Conservation (phyloP, 2,113 vertebrate genomes). For the Cinclus mexicanus region DNA sequence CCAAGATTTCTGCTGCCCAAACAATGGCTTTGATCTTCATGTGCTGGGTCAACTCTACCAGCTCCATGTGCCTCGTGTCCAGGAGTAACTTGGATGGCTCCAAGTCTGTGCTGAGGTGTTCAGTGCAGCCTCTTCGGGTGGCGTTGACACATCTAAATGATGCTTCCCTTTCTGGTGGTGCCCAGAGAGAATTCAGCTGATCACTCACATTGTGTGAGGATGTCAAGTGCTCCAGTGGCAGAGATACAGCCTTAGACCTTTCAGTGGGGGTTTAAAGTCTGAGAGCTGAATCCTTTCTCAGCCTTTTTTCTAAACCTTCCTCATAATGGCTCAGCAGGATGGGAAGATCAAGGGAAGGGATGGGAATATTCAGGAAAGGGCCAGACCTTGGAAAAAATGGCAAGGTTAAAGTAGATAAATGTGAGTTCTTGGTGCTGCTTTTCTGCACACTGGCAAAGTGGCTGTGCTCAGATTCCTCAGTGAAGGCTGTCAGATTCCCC, state of each 20-base stretch:
- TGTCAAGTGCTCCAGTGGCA: not conserved
- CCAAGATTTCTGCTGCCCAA: not conserved
- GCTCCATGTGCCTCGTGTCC: not conserved
- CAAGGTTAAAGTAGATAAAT: not conserved
- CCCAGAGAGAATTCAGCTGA: not conserved
- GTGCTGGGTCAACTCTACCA: not conserved
- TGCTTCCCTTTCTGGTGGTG: not conserved
- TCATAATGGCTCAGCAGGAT: not conserved
- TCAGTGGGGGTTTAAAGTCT: not conserved
- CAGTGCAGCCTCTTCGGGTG: not conserved
- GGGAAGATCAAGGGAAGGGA: too few relatives aligned
- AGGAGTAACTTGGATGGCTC: not conserved
- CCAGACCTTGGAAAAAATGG: not conserved
- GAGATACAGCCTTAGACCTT: not conserved
- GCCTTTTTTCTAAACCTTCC: not conserved
- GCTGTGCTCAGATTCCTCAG: not conserved
- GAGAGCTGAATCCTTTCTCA: not conserved
- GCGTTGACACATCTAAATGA: not conserved
- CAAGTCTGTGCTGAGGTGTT: not conserved
- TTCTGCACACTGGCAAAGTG: not conserved
- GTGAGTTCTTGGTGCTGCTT: not conserved
- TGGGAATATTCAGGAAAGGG: not conserved
- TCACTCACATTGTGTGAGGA: rapidly evolving
- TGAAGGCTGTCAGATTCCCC: not conserved
- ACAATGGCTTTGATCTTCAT: not conserved